Evolutionary conservation across 2,888 invertebrate genomes (phyloP), one percentile per base, ranked within the genome.

Genomic region (Tenthredo scrophulariae): DNA sequence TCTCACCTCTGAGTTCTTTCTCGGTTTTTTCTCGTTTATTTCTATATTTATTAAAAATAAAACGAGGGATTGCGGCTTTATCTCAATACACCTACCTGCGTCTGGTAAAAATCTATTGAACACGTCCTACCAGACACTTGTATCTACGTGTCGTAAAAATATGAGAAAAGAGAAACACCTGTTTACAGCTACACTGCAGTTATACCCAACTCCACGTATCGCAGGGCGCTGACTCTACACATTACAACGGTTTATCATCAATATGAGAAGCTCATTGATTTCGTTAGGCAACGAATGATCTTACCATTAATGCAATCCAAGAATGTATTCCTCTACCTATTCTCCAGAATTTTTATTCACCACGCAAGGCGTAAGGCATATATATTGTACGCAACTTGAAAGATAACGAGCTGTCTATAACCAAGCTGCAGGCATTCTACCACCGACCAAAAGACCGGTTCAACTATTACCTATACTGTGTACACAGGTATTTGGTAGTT

Each of bases 231-330:
- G 67, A 67, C 67, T 67, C 4, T 18, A 62, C 13, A 33, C 26
- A 5, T 33, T 7, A 40, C 37, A 72, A 43, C 72, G 75, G 75
- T 50, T 77, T 77, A 29, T 77, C 29, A 29, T 46, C 29, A n/a
- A 29, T 54, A 54, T 54, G 7, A 54, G 77, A 77, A 77, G 54
- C 13, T 77, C 77, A 77, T 77, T 77, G 29, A 77, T 77, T 77
- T 54, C 15, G n/a, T 77, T 54, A 29, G 50, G 75, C 50, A 75
- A 75, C 74, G 33, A 33, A 33, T 40, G 7, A 43, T 67, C 67
- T 26, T 29, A 43, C 43, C 43, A 43, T 43, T 4, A 74, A 29
- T 40, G 22, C 22, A 33, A n/a, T n/a, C n/a, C n/a, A n/a, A n/a
- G n/a, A n/a, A 33, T 33, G 40, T 74, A 74, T 77, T 29, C 33